Percentiles rank a stretch among this genome's conserved stretches.
These are phyloP conservation scores for Rhinoderma darwinii DNA, from an alignment of 2,113 vertebrate genomes.

Conservation along the genomic window DNA sequence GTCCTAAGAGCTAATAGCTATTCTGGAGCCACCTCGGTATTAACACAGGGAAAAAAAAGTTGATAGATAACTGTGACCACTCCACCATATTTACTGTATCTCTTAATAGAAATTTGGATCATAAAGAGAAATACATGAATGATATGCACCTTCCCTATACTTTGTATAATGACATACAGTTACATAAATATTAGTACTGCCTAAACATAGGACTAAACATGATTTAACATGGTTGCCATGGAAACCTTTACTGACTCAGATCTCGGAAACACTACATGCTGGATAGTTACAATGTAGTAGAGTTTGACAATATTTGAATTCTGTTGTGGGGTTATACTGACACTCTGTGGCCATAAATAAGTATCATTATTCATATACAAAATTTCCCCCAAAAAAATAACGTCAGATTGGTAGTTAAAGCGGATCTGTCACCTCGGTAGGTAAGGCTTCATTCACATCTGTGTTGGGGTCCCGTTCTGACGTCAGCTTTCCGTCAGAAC, in stretches of 20 bases:
- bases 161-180: not conserved
- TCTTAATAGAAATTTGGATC: not conserved
- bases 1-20: no score
- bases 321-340: slow-evolving; percentile 15
- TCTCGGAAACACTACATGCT: not conserved
- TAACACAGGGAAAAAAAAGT: no score
- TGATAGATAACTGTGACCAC: no score
- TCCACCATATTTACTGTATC: no score
- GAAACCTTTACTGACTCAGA: slow-evolving; percentile 19
- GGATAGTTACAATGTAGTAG: not conserved
- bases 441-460: no score
- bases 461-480: no score
- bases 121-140: not conserved
- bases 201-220: not conserved
- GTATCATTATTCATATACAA: not conserved
- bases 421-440: no score
- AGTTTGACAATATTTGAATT: not conserved
- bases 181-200: not conserved
- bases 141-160: not conserved
- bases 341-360: slow-evolving; percentile 38
- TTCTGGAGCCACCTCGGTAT: not conserved
- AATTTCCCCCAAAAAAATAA: no score
- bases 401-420: no score
- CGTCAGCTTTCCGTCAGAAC: no score
- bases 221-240: slow-evolving; percentile 6